A percentile compares a stretch with the other conserved stretches of the same genome.
Conservation (phyloP, 2,113 vertebrate genomes). For the Panthera uncia region DNA sequence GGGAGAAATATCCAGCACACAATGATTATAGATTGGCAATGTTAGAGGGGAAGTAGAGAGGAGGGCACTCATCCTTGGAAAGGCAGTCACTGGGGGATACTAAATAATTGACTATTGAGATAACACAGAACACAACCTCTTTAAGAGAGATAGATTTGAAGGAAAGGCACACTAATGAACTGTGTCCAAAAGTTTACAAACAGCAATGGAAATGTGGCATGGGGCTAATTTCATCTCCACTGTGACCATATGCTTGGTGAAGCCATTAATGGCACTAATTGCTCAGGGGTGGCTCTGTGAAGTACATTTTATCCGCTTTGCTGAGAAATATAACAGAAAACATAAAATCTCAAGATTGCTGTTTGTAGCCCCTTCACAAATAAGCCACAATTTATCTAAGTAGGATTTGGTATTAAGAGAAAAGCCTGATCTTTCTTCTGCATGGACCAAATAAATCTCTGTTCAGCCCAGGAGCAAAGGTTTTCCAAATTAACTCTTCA, state of each 20-base stretch:
- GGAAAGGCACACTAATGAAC: conserved; percentile 70
- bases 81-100: conserved; percentile 33
- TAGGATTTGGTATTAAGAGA: conserved; percentile 11
- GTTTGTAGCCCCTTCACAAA: conserved; percentile 48
- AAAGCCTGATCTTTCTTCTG: background rate
- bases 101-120: conserved; percentile 70
- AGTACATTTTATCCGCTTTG: background rate
- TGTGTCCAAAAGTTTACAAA: conserved; percentile 71
- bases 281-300: conserved; percentile 15
- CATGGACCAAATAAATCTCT: conserved; percentile 40
- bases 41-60: conserved; percentile 3
- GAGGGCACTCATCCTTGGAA: conserved; percentile 42
- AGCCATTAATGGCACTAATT: conserved; percentile 69
- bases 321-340: conserved; percentile 55
- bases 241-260: conserved; percentile 74
- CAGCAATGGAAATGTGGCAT: conserved; percentile 59
- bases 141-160: conserved; percentile 70
- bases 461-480: background rate
- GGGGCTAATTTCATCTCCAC: conserved; percentile 73
- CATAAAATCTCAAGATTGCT: conserved; percentile 45
- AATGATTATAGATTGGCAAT: background rate
- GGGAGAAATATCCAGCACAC: background rate
- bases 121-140: conserved; percentile 66
- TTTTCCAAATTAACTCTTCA: conserved; percentile 65
- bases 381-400: conserved; percentile 51